phyloP scores from a whole-genome alignment of 2,797 vertebrate genomes.

The Neoniphon sammara region DNA sequence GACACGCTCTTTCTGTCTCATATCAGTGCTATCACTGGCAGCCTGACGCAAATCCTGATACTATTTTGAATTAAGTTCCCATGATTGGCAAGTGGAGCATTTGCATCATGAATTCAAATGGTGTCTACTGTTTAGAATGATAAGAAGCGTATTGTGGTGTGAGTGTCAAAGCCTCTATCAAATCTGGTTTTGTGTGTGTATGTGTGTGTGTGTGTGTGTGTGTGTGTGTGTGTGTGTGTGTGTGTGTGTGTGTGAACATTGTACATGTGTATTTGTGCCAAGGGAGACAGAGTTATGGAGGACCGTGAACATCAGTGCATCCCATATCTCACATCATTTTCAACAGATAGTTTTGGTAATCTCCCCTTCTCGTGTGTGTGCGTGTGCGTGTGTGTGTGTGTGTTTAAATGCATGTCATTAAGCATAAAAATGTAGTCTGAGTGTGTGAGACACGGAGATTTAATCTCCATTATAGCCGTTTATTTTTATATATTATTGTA shows the following conservation, averaged over 20 bases:
- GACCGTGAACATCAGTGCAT: background rate
- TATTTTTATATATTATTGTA: too few relatives aligned
- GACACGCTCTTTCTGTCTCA: background rate
- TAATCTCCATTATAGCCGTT: too few relatives aligned
- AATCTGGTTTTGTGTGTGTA: background rate
- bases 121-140: background rate
- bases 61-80: background rate
- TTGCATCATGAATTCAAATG: constrained; percentile 4
- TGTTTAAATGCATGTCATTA: too few relatives aligned
- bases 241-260: background rate
- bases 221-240: background rate
- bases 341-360: background rate
- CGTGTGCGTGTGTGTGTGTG: too few relatives aligned
- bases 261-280: background rate
- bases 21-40: constrained; percentile 3
- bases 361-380: background rate
- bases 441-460: too few relatives aligned
- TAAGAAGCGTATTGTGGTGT: background rate
- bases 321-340: background rate
- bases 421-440: too few relatives aligned
- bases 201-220: background rate
- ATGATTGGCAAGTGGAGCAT: background rate
- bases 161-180: background rate
- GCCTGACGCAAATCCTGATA: background rate
- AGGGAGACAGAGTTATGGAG: background rate